Percentiles rank a stretch among this genome's conserved stretches.
These are phyloP conservation scores for Tympanuchus pallidicinctus DNA, from an alignment of 2,113 vertebrate genomes.

Conservation along the genomic window DNA sequence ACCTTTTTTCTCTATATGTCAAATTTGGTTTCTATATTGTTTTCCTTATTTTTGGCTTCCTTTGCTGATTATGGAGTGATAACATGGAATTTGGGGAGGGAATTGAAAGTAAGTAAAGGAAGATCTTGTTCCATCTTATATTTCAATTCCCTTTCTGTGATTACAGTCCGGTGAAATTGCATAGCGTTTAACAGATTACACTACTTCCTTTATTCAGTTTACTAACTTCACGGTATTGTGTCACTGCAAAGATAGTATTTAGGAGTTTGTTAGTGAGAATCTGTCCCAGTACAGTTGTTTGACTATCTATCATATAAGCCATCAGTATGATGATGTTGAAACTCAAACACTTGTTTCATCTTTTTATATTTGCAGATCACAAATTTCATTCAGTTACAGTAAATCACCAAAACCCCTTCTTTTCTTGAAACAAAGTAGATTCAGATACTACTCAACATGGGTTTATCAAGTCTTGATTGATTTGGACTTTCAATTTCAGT, in stretches of 20 bases:
- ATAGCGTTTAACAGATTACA: not conserved
- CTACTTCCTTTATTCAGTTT: not conserved
- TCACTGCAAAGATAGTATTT: not conserved
- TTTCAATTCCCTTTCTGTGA: not conserved
- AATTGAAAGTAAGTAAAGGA: too few species aligned
- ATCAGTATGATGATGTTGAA: not conserved
- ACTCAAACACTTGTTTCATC: not conserved
- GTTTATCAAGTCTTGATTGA: not conserved
- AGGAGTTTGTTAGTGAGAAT: not conserved
- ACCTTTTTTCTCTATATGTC: not conserved
- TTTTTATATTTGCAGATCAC: not conserved
- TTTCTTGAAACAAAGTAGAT: not conserved
- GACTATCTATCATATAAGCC: not conserved
- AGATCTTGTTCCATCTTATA: not conserved
- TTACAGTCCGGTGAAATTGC: not conserved
- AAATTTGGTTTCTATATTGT: not conserved
- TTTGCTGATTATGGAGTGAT: not conserved
- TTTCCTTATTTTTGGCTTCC: not conserved
- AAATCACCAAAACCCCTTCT: not conserved
- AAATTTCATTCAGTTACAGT: not conserved
- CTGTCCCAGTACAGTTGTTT: not conserved
- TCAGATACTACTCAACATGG: fast-evolving
- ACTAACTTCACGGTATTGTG: not conserved
- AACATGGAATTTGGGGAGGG: not conserved
- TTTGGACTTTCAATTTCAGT: not conserved